A percentile compares a stretch with the other conserved stretches of the same genome.
phyloP scores from a whole-genome alignment of 2,888 invertebrate species.

The Lathronympha strigana region DNA sequence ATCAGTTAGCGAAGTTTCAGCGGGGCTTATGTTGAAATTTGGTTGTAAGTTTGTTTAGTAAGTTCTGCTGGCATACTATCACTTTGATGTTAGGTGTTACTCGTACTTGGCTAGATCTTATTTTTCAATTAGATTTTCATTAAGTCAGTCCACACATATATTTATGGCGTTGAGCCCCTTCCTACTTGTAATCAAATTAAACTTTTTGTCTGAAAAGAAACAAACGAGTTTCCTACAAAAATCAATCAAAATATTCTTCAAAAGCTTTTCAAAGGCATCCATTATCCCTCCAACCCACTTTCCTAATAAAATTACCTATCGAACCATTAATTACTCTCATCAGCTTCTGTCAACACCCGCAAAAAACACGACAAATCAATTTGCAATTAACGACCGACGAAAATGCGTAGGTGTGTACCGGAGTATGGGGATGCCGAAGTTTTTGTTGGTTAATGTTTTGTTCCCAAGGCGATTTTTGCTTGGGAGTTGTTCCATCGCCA shows the following conservation, averaged over 20 bases:
- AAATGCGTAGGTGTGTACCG: conserved; percentile 17
- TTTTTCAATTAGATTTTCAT: not conserved
- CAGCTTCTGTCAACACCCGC: conserved; percentile 35
- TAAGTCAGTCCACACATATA: not conserved
- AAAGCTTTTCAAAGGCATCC: conserved; percentile 16
- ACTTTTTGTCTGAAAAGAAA: not conserved
- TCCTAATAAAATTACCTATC: conserved; percentile 39
- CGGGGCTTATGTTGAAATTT: conserved; percentile 17
- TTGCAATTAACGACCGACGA: conserved; percentile 28
- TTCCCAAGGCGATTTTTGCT: conserved; percentile 14
- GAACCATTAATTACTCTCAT: conserved; percentile 42
- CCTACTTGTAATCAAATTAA: not conserved
- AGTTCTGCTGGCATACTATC: conserved; percentile 17
- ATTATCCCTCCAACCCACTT: conserved; percentile 29
- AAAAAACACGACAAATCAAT: conserved; percentile 37
- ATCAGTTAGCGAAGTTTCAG: conserved; percentile 30
- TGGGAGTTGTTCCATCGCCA: not conserved
- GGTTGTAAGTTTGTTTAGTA: conserved; percentile 24
- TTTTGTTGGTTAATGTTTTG: conserved; percentile 13
- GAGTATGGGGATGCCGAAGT: not conserved
- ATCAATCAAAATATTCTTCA: not conserved
- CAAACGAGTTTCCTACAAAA: not conserved
- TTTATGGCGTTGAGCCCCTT: too few relatives aligned
- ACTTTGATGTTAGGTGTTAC: conserved; percentile 1
- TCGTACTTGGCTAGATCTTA: not conserved